Percentiles rank a stretch among this genome's conserved stretches.
These are phyloP conservation scores for Euura saliciscinereae DNA, from an alignment of 1,140 invertebrate genomes.

Conservation along the genomic window DNA sequence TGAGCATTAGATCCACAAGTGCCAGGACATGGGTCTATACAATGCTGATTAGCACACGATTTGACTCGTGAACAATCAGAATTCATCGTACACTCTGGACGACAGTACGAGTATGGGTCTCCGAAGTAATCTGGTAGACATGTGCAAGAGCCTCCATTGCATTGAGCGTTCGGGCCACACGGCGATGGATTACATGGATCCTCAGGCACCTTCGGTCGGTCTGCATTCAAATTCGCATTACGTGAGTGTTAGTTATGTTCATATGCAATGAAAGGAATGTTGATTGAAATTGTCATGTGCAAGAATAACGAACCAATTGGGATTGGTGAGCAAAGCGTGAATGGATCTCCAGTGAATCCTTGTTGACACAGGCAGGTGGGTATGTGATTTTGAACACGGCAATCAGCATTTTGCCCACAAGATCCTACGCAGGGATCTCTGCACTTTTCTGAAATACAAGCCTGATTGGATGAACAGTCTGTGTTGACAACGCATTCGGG, in stretches of 20 bases:
- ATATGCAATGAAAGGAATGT: background rate
- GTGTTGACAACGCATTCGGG: constrained; percentile 65
- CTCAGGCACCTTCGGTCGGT: constrained; percentile 49
- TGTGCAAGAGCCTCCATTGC: constrained; percentile 74
- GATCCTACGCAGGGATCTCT: constrained; percentile 72
- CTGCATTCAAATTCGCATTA: constrained; percentile 33
- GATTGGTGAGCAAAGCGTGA: constrained; percentile 63
- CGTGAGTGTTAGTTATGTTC: background rate
- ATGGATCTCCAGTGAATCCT: constrained; percentile 70
- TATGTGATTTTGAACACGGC: constrained; percentile 77
- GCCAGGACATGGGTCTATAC: constrained; percentile 77
- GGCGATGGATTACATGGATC: constrained; percentile 81
- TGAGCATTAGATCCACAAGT: constrained; percentile 75
- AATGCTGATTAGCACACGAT: constrained; percentile 77
- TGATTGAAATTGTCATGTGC: background rate
- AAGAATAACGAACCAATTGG: constrained; percentile 30
- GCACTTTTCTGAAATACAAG: constrained; percentile 70
- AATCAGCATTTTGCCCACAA: constrained; percentile 73
- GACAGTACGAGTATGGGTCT: constrained; percentile 69
- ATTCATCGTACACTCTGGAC: constrained; percentile 85
- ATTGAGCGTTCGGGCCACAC: constrained; percentile 78
- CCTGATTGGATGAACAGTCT: constrained; percentile 60
- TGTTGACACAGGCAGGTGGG: constrained; percentile 72
- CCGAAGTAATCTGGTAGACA: constrained; percentile 79
- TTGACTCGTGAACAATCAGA: constrained; percentile 78